Conservation (phyloP, 2,888 invertebrate genomes). For the Hololepta plana region DNA sequence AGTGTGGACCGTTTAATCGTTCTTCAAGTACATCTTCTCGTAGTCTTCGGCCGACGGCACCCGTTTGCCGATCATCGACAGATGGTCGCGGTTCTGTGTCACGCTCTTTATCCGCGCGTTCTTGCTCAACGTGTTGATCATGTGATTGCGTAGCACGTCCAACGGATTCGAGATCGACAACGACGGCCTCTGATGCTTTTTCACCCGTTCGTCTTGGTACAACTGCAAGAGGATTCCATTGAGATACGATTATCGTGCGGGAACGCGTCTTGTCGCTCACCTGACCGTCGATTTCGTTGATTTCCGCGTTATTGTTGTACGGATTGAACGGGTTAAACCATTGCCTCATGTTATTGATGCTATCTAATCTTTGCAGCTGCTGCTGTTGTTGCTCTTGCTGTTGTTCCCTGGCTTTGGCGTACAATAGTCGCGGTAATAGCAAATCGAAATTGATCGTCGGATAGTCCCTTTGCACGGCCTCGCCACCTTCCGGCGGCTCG, state of each 20-base stretch:
- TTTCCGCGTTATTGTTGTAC: too few species aligned
- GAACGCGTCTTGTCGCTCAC: constrained; percentile 12
- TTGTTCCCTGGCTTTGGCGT: constrained; percentile 31
- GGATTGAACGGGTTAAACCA: too few species aligned
- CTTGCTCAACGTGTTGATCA: constrained; percentile 64
- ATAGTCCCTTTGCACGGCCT: constrained; percentile 2
- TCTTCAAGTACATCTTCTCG: too few species aligned
- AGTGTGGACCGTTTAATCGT: too few species aligned
- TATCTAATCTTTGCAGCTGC: constrained; percentile 24
- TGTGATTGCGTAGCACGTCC: constrained; percentile 68
- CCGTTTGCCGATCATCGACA: constrained; percentile 64
- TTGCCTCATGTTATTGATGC: constrained; percentile 13
- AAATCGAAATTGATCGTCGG: too few species aligned
- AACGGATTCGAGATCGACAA: constrained; percentile 75
- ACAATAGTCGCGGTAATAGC: constrained; percentile 32
- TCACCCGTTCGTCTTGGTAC: too few species aligned
- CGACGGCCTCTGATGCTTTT: constrained; percentile 46
- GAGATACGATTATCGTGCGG: background rate
- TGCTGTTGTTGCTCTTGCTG: constrained; percentile 23
- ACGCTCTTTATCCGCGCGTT: constrained; percentile 64
- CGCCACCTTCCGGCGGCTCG: constrained; percentile 13
- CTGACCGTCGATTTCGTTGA: constrained; percentile 20
- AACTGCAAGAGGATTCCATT: constrained; percentile 1
- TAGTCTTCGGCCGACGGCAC: constrained; percentile 7
- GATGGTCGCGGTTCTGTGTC: constrained; percentile 52